Evolutionary conservation across 2,113 vertebrate genomes (phyloP).

Genomic region (Oxyura jamaicensis): DNA sequence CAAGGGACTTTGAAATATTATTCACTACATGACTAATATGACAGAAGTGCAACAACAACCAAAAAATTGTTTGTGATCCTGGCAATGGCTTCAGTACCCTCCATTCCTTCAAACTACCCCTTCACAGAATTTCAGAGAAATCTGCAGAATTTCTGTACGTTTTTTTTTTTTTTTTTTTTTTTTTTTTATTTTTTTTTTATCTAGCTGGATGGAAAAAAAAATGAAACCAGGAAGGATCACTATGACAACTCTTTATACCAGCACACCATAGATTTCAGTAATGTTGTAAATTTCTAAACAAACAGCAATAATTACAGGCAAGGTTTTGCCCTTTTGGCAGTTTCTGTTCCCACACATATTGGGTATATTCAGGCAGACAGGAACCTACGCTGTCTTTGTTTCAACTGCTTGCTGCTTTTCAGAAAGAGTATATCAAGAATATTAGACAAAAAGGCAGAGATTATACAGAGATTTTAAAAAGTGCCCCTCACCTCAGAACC

Average conservation of each 20-base stretch:
- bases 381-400: neutral
- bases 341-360: neutral
- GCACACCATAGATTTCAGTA: neutral
- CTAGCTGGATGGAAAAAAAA: neutral
- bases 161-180: neutral
- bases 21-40: neutral
- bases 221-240: neutral
- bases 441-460: neutral
- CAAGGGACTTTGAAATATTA: neutral
- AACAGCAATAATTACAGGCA: neutral
- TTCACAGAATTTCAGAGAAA: neutral
- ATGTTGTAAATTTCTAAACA: neutral
- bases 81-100: neutral
- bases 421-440: neutral
- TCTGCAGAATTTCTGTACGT: neutral
- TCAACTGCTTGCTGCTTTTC: neutral
- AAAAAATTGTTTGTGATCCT: neutral
- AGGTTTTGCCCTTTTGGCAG: neutral
- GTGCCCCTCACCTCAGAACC: fast-evolving
- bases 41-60: neutral
- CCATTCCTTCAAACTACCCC: neutral
- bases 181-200: neutral
- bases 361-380: neutral
- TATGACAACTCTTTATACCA: neutral
- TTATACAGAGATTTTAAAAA: neutral